A percentile compares a stretch with the other conserved stretches of the same genome.
These are phyloP conservation scores for Nomada goodeniana DNA, from an alignment of 2,888 invertebrate genomes.

Conservation along the genomic window DNA sequence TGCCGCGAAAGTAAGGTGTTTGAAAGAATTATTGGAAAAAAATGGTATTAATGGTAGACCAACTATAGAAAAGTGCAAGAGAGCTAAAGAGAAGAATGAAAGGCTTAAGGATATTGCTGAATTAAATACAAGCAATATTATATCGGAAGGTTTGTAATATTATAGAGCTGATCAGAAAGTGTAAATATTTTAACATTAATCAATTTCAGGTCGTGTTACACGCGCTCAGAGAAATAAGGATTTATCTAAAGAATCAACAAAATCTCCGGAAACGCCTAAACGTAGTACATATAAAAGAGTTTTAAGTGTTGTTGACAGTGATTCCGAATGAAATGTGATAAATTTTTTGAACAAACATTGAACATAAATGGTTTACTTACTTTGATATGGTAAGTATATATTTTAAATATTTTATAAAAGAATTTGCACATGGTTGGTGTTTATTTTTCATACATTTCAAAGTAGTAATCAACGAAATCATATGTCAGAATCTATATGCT, in stretches of 20 bases:
- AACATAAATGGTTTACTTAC: slow-evolving; percentile 52
- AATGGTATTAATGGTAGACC: slow-evolving; percentile 77
- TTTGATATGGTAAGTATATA: slow-evolving; percentile 46
- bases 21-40: slow-evolving; percentile 75
- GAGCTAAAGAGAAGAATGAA: slow-evolving; percentile 72
- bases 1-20: slow-evolving; percentile 68
- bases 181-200: neutral
- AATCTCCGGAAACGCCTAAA: slow-evolving; percentile 43
- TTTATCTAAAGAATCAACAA: slow-evolving; percentile 34
- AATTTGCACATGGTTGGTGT: slow-evolving; percentile 8
- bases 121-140: slow-evolving; percentile 74
- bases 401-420: slow-evolving; percentile 9
- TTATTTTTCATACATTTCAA: slow-evolving; percentile 11
- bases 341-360: slow-evolving; percentile 20
- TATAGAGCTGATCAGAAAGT: neutral
- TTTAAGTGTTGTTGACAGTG: slow-evolving; percentile 71
- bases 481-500: neutral
- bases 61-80: slow-evolving; percentile 78
- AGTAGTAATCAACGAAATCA: neutral
- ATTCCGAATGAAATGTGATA: slow-evolving; percentile 55
- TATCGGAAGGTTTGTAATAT: slow-evolving; percentile 75
- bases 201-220: slow-evolving; percentile 66
- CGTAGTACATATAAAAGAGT: slow-evolving; percentile 66
- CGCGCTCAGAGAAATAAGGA: slow-evolving; percentile 62
- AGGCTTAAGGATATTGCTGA: slow-evolving; percentile 72